These are phyloP conservation scores for Myrmecophaga tridactyla DNA, from an alignment of 2,113 vertebrate species.

Conservation along the genomic window DNA sequence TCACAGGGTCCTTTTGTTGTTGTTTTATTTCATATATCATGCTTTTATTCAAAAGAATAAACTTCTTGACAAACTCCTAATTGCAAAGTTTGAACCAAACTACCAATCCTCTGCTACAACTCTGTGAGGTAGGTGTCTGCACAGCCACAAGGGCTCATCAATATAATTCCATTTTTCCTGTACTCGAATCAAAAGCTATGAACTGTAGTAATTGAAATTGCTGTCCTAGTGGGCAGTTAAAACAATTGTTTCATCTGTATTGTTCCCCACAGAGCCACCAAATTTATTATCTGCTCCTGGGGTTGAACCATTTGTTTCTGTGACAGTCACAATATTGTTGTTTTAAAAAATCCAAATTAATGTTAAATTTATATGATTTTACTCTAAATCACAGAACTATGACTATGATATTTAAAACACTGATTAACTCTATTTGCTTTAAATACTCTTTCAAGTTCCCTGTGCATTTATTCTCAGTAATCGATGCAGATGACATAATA, in stretches of 20 bases:
- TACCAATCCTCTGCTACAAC: background rate
- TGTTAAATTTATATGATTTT: conserved; percentile 33
- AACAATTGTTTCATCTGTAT: background rate
- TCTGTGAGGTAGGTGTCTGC: conserved; percentile 65
- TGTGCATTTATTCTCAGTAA: background rate
- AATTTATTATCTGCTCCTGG: conserved; percentile 42
- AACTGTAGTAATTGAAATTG: background rate
- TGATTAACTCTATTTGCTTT: conserved; percentile 41
- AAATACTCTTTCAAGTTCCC: conserved; percentile 17
- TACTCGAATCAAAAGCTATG: background rate
- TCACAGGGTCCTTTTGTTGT: no score
- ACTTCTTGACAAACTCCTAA: conserved; percentile 50
- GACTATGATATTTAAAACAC: conserved; percentile 51
- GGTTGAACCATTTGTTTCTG: conserved; percentile 27
- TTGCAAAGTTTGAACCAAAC: conserved; percentile 35
- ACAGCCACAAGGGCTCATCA: background rate
- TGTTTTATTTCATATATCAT: conserved; percentile 49
- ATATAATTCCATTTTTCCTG: background rate
- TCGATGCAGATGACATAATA: background rate
- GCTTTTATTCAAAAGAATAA: conserved; percentile 74
- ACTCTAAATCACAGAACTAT: conserved; percentile 24
- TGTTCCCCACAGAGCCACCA: conserved; percentile 41
- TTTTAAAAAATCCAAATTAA: background rate
- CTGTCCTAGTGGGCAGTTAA: background rate
- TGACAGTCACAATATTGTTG: conserved; percentile 35